Percentiles rank a stretch among this genome's conserved stretches.
Evolutionary conservation across 92 coral and sea anemone species (phyloP).

Genomic region (Muricea muricata): DNA sequence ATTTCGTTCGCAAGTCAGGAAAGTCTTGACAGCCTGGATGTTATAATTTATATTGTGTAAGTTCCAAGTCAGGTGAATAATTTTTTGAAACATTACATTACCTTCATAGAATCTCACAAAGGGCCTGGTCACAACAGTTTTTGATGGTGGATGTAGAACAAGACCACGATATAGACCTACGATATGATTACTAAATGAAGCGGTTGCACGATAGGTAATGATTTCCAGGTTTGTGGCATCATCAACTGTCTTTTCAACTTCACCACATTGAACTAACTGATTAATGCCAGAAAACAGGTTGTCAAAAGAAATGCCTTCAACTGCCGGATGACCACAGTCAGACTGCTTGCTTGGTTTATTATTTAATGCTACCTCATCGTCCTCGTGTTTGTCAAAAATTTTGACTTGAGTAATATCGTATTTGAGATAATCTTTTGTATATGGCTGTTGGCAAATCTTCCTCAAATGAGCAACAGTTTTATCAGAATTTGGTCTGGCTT

Average conservation of each 20-base stretch:
- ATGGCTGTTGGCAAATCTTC: conserved; percentile 1
- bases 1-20: too few species aligned
- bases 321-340: not conserved
- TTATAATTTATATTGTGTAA: too few species aligned
- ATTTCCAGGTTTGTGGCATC: conserved; percentile 9
- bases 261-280: not conserved
- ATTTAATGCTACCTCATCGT: not conserved
- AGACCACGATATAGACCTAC: conserved; percentile 10
- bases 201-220: not conserved
- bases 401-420: not conserved
- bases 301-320: conserved; percentile 17
- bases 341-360: too few species aligned
- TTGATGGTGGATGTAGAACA: conserved; percentile 22
- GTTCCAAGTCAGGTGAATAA: too few species aligned
- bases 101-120: conserved; percentile 40
- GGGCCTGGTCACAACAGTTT: conserved; percentile 27
- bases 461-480: conserved; percentile 11
- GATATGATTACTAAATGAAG: not conserved
- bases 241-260: not conserved
- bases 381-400: not conserved
- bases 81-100: not conserved
- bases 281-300: not conserved
- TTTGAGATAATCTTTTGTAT: not conserved
- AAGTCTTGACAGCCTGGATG: too few species aligned
- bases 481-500: not conserved